These are phyloP conservation scores for Aleiodes sp. DNA, from an alignment of 1,140 invertebrate species.

Conservation along the genomic window DNA sequence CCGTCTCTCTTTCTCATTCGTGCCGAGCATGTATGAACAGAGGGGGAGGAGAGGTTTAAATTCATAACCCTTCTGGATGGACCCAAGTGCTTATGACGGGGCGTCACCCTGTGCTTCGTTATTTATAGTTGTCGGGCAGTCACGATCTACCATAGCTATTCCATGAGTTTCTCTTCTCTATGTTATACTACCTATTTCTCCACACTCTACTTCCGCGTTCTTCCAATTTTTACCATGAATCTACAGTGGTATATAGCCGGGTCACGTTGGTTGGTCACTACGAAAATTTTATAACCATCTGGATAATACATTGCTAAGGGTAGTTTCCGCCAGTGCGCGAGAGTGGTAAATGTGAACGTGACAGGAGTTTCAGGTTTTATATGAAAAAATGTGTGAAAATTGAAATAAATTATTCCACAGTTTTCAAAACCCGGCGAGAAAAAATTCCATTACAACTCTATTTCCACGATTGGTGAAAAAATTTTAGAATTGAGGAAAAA, in stretches of 20 bases:
- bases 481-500: too few species aligned
- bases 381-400: too few species aligned
- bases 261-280: slow-evolving; percentile 14
- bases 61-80: slow-evolving; percentile 29
- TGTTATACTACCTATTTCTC: neutral
- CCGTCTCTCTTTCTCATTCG: too few species aligned
- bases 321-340: neutral
- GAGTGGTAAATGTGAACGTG: too few species aligned
- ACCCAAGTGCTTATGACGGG: slow-evolving; percentile 38
- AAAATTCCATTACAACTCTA: too few species aligned
- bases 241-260: neutral
- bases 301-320: neutral
- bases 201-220: slow-evolving; percentile 26
- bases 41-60: slow-evolving; percentile 30
- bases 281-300: slow-evolving; percentile 6
- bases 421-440: too few species aligned
- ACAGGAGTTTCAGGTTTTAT: too few species aligned
- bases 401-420: too few species aligned
- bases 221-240: slow-evolving; percentile 12
- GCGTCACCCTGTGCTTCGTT: slow-evolving; percentile 33
- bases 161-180: neutral
- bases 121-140: slow-evolving; percentile 31
- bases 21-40: neutral
- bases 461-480: too few species aligned
- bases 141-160: slow-evolving; percentile 5